Evolutionary conservation across 2,113 vertebrate genomes (phyloP).

Genomic region (Sterna hirundo): DNA sequence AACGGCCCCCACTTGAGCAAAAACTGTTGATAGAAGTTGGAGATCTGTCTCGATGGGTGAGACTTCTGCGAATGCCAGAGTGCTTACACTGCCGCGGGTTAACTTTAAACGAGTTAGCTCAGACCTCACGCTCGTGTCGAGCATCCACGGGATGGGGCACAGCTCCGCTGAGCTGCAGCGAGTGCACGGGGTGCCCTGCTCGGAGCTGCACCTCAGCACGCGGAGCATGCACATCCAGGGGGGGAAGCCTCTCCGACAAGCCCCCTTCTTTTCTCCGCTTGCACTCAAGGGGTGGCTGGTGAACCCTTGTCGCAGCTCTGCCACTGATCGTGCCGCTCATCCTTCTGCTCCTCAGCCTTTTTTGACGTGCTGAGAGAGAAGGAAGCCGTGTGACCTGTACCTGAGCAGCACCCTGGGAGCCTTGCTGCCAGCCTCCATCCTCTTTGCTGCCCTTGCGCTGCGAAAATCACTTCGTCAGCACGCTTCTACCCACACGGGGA

Average conservation of each 20-base stretch:
- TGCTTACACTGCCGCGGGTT: neutral
- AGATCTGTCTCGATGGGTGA: neutral
- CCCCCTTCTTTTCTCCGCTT: neutral
- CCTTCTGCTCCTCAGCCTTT: neutral
- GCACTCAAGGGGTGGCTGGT: neutral
- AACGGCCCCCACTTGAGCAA: neutral
- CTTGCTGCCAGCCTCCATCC: neutral
- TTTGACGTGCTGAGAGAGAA: neutral
- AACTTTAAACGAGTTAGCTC: neutral
- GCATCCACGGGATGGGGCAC: neutral
- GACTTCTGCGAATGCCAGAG: neutral
- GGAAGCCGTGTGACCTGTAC: fast-evolving
- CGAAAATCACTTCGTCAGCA: neutral
- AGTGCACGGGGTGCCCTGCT: fast-evolving
- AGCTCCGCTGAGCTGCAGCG: fast-evolving
- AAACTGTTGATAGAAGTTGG: neutral
- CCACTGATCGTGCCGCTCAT: neutral
- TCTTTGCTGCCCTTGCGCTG: neutral
- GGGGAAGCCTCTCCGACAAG: neutral
- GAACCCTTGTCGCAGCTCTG: neutral
- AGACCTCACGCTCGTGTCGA: neutral
- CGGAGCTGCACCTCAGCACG: neutral
- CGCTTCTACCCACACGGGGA: neutral
- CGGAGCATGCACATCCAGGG: fast-evolving
- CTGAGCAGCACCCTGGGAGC: neutral